A percentile compares a stretch with the other conserved stretches of the same genome.
Evolutionary conservation across 2,888 invertebrate genomes (phyloP).

Genomic region (Camptogramma bilineatum): DNA sequence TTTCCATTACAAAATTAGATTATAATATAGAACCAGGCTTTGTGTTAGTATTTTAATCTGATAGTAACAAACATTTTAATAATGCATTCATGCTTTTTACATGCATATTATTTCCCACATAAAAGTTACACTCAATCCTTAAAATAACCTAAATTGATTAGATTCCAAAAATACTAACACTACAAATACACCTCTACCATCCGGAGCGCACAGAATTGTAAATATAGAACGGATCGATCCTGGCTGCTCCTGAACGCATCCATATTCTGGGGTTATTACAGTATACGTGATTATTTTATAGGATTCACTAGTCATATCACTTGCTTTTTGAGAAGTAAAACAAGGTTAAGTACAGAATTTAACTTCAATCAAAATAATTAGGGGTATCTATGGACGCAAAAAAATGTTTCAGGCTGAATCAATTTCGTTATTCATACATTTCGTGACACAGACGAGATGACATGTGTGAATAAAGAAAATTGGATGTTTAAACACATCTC

Average conservation of each 20-base stretch:
- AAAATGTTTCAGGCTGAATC: too few species aligned
- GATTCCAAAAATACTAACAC: constrained; percentile 20
- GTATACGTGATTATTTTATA: background rate
- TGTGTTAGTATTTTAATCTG: too few species aligned
- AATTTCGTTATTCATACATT: too few species aligned
- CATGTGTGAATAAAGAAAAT: too few species aligned
- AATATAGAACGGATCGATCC: constrained; percentile 43
- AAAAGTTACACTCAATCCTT: background rate
- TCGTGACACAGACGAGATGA: too few species aligned
- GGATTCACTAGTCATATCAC: background rate
- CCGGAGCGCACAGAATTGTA: constrained; percentile 22
- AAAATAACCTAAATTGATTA: constrained; percentile 21
- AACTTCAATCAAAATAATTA: background rate
- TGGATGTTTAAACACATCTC: too few species aligned
- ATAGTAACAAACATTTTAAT: too few species aligned
- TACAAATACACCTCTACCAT: constrained; percentile 9
- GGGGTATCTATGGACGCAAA: too few species aligned
- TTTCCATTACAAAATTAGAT: too few species aligned
- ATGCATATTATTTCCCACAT: background rate
- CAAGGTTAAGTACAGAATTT: background rate
- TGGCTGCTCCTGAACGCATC: constrained; percentile 13
- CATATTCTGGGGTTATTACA: constrained; percentile 24
- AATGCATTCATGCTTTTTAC: too few species aligned
- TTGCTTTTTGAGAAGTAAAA: background rate
- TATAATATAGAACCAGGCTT: too few species aligned